Evolutionary conservation across 64 coral and sea anemone genomes (phyloP).

Genomic region (Pocillopora verrucosa): DNA sequence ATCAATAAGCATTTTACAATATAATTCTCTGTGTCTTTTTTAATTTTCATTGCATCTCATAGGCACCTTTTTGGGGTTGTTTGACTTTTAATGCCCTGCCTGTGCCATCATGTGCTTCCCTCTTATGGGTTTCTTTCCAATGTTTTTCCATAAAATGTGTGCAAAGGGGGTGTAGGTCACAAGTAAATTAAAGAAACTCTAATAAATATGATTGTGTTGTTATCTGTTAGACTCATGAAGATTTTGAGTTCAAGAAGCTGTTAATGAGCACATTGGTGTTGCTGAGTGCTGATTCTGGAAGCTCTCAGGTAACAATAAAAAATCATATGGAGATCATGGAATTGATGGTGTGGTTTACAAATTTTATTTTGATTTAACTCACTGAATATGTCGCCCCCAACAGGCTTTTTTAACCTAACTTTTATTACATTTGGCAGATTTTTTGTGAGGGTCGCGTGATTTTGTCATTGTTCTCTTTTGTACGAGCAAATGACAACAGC

Average conservation of each 20-base stretch:
- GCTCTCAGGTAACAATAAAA: slow-evolving; percentile 62
- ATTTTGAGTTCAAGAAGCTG: slow-evolving; percentile 97
- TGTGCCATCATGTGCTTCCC: no score
- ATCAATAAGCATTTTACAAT: no score
- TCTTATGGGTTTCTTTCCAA: no score
- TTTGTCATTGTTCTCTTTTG: slow-evolving; percentile 86
- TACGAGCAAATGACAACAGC: slow-evolving; percentile 81
- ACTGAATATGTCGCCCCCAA: no score
- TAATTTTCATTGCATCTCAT: no score
- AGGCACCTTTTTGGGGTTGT: no score
- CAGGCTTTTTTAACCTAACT: not conserved
- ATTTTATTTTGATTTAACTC: no score
- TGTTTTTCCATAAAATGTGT: no score
- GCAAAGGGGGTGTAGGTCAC: no score
- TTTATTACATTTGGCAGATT: slow-evolving; percentile 42
- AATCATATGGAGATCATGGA: not conserved
- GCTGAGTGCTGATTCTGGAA: slow-evolving; percentile 68
- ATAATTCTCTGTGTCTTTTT: no score
- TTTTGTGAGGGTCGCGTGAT: slow-evolving; percentile 83
- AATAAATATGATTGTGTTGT: not conserved
- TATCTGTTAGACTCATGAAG: slow-evolving; percentile 73
- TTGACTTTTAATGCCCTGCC: no score
- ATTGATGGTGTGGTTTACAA: no score
- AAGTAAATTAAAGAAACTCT: not conserved
- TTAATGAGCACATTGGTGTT: slow-evolving; percentile 82